Evolutionary conservation across 1,140 invertebrate species (phyloP), one percentile per base, ranked within the genome.

Genomic region (Cylas formicarius): DNA sequence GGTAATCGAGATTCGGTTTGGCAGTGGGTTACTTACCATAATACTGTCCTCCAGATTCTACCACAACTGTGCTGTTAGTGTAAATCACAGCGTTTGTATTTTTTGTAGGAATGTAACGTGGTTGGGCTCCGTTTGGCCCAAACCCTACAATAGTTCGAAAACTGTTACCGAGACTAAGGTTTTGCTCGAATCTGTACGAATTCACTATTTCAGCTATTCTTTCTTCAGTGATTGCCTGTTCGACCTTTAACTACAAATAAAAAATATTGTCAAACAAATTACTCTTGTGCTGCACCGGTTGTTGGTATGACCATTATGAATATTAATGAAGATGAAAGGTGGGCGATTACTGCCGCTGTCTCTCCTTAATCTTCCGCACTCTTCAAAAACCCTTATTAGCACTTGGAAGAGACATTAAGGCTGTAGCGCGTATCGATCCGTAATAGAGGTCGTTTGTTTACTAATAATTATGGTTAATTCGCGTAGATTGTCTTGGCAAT

Each of bases 121-220:
- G 90, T 20, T 92, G 72, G 0, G 95, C 90, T 0, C 78, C 88
- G 68, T 97, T 88, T 8, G 82, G 67, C 0, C 91, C 94, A 57
- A 83, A 91, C 1, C 83, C 89, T 2, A 86, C 90, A 32, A 96
- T 91, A 0, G 94, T 97, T 18, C 77, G 71, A 71, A 97, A 94
- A 6, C 82, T 72, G 19, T 86, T 71, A 0, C 88, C 86, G 42
- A 73, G 73, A 66, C 75, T 82, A 40, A 69, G 67, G 36, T 74
- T 69, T 60, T 87, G 83, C 32, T 80, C 79, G n/a, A 73, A 72
- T 6, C 86, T 71, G 47, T 77, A 79, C 32, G 77, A 62, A 51
- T 86, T 77, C 2, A 83, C 65, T 23, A 75, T 72, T 18, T 74
- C 68, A 1, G 76, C 78, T 4, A 87, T 76, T 52, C 78, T 76